Evolutionary conservation across 2,797 vertebrate genomes (phyloP).

Genomic region (Pampus argenteus): DNA sequence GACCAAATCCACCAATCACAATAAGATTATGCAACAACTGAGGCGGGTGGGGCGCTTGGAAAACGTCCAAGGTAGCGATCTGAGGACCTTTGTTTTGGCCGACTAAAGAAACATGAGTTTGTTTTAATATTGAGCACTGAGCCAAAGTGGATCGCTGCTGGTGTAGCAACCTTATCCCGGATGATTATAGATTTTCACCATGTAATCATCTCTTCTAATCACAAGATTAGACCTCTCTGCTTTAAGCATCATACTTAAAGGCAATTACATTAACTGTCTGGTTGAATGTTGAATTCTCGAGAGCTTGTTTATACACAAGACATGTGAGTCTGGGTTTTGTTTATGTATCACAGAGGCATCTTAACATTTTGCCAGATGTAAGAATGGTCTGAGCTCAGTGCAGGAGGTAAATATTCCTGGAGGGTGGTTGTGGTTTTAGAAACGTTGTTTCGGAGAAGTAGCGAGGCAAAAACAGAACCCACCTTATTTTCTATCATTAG

Average conservation of each 20-base stretch:
- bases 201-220: slow-evolving; percentile 52
- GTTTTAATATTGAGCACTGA: slow-evolving; percentile 24
- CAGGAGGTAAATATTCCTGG: slow-evolving; percentile 31
- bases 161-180: slow-evolving; percentile 26
- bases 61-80: slow-evolving; percentile 13
- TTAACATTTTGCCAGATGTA: slow-evolving; percentile 42
- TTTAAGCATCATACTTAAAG: slow-evolving; percentile 44
- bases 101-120: slow-evolving; percentile 15
- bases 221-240: slow-evolving; percentile 28
- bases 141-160: slow-evolving; percentile 22
- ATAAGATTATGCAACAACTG: slow-evolving; percentile 24
- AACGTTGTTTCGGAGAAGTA: slow-evolving; percentile 12
- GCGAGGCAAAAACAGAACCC: slow-evolving; percentile 16
- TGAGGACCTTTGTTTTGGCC: slow-evolving; percentile 40
- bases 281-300: slow-evolving; percentile 33
- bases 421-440: slow-evolving; percentile 24
- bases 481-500: neutral
- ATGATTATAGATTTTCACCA: slow-evolving; percentile 52
- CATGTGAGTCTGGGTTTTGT: slow-evolving; percentile 46
- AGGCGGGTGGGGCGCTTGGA: slow-evolving; percentile 4
- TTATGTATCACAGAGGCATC: slow-evolving; percentile 51
- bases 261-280: slow-evolving; percentile 33
- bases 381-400: slow-evolving; percentile 10
- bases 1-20: slow-evolving; percentile 47
- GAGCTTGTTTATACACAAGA: slow-evolving; percentile 45